phyloP scores from a whole-genome alignment of 2,888 invertebrate genomes.

The Thymelicus sylvestris region DNA sequence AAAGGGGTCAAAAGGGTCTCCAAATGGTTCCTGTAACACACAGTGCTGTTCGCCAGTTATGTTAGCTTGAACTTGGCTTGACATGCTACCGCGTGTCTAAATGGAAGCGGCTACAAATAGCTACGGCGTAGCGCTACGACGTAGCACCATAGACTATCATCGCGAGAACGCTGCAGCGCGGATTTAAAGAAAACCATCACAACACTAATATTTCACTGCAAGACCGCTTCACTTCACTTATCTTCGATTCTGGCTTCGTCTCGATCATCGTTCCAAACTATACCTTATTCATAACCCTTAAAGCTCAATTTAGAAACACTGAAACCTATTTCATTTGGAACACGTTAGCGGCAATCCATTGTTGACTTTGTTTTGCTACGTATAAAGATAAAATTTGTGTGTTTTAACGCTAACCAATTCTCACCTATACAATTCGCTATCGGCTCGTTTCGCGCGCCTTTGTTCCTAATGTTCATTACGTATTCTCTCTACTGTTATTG shows the following conservation, averaged over 20 bases:
- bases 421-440: slow-evolving; percentile 71
- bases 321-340: slow-evolving; percentile 53
- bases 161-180: slow-evolving; percentile 56
- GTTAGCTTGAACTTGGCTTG: too few relatives aligned
- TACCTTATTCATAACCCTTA: slow-evolving; percentile 46
- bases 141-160: slow-evolving; percentile 39
- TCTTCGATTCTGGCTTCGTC: slow-evolving; percentile 66
- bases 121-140: slow-evolving; percentile 35
- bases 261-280: slow-evolving; percentile 41
- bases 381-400: slow-evolving; percentile 51
- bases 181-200: slow-evolving; percentile 66
- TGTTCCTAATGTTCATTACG: slow-evolving; percentile 81
- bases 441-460: slow-evolving; percentile 75
- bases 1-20: too few relatives aligned
- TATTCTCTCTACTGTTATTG: slow-evolving; percentile 77
- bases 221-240: slow-evolving; percentile 69
- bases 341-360: slow-evolving; percentile 46
- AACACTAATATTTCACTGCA: slow-evolving; percentile 74
- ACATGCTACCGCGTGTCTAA: too few relatives aligned
- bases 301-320: slow-evolving; percentile 47
- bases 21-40: too few relatives aligned
- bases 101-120: neutral
- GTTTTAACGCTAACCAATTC: slow-evolving; percentile 59
- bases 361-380: slow-evolving; percentile 46
- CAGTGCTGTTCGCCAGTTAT: too few relatives aligned